Evolutionary conservation across 2,888 invertebrate genomes (phyloP).

Genomic region (Xestia c-nigrum): DNA sequence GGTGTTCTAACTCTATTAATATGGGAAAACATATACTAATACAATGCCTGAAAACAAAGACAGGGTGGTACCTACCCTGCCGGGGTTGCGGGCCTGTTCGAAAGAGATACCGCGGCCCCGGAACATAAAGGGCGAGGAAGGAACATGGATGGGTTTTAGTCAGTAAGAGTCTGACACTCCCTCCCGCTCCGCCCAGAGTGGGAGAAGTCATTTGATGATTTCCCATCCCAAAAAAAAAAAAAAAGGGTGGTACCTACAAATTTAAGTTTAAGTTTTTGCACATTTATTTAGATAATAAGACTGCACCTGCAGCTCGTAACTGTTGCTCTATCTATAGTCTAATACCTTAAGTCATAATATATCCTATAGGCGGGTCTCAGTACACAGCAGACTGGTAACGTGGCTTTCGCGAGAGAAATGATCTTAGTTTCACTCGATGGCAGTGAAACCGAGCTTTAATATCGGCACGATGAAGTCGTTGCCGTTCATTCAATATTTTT

Average conservation of each 20-base stretch:
- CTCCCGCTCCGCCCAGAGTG: too few relatives aligned
- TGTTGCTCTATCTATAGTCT: constrained; percentile 2
- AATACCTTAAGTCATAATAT: constrained; percentile 20
- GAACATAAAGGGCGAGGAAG: too few relatives aligned
- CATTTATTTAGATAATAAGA: neutral
- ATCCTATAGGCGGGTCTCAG: constrained; percentile 40
- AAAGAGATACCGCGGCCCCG: too few relatives aligned
- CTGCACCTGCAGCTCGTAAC: neutral
- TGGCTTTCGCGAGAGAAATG: constrained; percentile 87
- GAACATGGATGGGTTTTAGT: too few relatives aligned
- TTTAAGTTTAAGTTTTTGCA: neutral
- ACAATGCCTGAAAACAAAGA: neutral
- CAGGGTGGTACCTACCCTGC: too few relatives aligned
- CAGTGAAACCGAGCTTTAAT: constrained; percentile 81
- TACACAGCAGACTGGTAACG: constrained; percentile 77
- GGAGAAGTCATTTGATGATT: too few relatives aligned
- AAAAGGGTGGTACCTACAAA: too few relatives aligned
- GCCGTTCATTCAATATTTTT: constrained; percentile 25
- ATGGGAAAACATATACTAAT: neutral
- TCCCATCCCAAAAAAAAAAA: too few relatives aligned
- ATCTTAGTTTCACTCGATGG: constrained; percentile 83
- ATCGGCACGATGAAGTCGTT: constrained; percentile 47
- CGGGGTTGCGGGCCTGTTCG: too few relatives aligned
- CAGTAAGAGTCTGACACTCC: too few relatives aligned
- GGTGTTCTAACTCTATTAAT: too few relatives aligned